Conservation (phyloP, 2,113 vertebrate species). For the Centropristis striata region DNA sequence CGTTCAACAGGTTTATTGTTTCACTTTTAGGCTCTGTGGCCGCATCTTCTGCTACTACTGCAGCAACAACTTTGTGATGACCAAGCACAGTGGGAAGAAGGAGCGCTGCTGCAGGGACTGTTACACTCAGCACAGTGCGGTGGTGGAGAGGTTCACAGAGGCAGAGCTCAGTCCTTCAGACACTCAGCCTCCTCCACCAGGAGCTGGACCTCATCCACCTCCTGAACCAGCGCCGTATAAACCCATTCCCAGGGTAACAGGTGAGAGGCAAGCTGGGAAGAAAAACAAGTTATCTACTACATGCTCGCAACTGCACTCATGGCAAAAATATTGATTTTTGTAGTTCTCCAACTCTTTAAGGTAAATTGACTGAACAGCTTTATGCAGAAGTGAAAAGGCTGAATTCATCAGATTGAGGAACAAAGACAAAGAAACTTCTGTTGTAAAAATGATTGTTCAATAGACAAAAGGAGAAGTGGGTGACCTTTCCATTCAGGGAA, state of each 20-base stretch:
- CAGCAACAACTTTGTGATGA: conserved; percentile 92
- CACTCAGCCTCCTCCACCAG: conserved; percentile 48
- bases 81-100: conserved; percentile 89
- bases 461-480: conserved; percentile 22
- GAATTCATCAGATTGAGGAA: conserved; percentile 26
- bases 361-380: neutral
- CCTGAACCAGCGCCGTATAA: conserved; percentile 73
- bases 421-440: conserved; percentile 27
- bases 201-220: conserved; percentile 43
- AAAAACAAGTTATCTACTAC: neutral
- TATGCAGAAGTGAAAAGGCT: conserved; percentile 49
- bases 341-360: neutral
- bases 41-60: conserved; percentile 97
- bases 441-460: neutral
- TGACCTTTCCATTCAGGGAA: conserved; percentile 3
- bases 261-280: conserved; percentile 68
- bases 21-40: conserved; percentile 88
- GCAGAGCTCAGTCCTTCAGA: conserved; percentile 77
- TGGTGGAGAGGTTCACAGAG: conserved; percentile 83
- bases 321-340: neutral
- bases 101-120: conserved; percentile 95
- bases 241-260: conserved; percentile 82
- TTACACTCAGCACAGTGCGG: conserved; percentile 87
- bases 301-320: neutral
- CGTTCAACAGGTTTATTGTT: neutral